Conservation (phyloP, 2,888 invertebrate genomes). For the Diaprepes abbreviatus region DNA sequence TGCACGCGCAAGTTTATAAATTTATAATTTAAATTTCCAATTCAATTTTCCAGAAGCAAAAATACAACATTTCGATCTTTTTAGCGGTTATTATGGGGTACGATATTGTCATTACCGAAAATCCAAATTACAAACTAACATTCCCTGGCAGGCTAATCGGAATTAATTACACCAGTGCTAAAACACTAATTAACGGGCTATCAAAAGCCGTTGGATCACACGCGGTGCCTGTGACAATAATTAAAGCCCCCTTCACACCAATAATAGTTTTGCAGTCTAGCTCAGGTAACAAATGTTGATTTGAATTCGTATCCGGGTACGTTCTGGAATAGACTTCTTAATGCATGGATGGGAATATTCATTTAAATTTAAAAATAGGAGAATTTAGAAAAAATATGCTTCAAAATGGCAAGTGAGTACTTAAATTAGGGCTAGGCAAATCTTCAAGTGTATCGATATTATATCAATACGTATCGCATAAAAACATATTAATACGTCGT, state of each 20-base stretch:
- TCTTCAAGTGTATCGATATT: too few species aligned
- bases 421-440: too few species aligned
- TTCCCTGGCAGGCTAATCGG: constrained; percentile 31
- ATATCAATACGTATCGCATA: too few species aligned
- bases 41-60: too few species aligned
- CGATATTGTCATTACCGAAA: constrained; percentile 1
- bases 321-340: background rate
- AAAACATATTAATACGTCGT: too few species aligned
- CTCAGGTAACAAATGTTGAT: constrained; percentile 35
- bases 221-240: constrained; percentile 41
- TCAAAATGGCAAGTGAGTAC: too few species aligned
- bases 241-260: constrained; percentile 27
- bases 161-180: constrained; percentile 39
- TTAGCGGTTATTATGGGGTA: background rate
- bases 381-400: too few species aligned
- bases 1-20: too few species aligned
- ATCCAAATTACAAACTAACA: constrained; percentile 25
- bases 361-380: too few species aligned
- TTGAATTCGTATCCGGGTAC: background rate
- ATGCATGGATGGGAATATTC: too few species aligned
- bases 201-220: constrained; percentile 35
- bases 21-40: too few species aligned
- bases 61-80: too few species aligned
- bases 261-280: constrained; percentile 32
- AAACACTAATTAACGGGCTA: constrained; percentile 46